Evolutionary conservation across 2,888 invertebrate genomes (phyloP).

Genomic region (Autographa pulchrina): DNA sequence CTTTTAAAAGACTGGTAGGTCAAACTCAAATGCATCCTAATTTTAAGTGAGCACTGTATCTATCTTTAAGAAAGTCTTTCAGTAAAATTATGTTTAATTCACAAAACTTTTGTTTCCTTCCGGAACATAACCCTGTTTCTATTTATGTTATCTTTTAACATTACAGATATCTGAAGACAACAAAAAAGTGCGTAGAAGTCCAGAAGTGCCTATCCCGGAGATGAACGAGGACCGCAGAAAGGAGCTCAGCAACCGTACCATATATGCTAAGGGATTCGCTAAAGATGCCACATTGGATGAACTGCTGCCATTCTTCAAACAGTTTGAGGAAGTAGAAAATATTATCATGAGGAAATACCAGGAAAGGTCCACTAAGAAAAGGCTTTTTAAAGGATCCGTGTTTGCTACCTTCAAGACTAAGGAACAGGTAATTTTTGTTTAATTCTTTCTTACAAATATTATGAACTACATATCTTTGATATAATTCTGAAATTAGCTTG

Average conservation of each 20-base stretch:
- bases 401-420: conserved; percentile 95
- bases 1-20: too few species aligned
- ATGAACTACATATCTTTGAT: neutral
- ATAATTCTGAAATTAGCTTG: too few species aligned
- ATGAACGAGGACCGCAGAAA: conserved; percentile 95
- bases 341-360: conserved; percentile 90
- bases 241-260: conserved; percentile 92
- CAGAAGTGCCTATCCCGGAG: conserved; percentile 94
- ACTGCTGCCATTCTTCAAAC: conserved; percentile 92
- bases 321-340: conserved; percentile 92
- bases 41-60: too few species aligned
- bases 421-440: conserved; percentile 90
- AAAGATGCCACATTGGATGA: conserved; percentile 92
- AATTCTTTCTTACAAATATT: too few species aligned
- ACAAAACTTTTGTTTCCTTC: too few species aligned
- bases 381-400: conserved; percentile 96
- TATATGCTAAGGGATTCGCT: conserved; percentile 97
- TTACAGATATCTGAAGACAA: conserved; percentile 91
- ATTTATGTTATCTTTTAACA: neutral
- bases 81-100: too few species aligned
- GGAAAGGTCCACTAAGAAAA: conserved; percentile 91
- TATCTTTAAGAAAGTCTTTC: too few species aligned
- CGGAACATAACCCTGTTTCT: too few species aligned
- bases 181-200: conserved; percentile 93
- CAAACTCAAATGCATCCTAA: too few species aligned